Conservation (phyloP, 2,113 vertebrate species). For the Planiliza haematocheilus region DNA sequence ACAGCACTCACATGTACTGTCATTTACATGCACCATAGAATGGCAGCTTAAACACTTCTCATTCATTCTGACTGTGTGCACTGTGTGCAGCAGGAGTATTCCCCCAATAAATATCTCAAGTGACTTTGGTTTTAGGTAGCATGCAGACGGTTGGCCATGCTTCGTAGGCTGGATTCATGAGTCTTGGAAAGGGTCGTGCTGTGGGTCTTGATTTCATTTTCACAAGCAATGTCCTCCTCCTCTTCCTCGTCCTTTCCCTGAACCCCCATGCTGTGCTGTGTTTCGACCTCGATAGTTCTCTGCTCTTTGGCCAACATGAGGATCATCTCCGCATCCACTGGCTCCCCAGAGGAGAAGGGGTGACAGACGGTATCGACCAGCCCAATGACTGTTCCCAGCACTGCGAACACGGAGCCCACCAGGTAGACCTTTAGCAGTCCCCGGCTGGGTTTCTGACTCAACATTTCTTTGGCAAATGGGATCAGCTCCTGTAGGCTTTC, state of each 20-base stretch:
- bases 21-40: background rate
- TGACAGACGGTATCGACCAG: slow-evolving; percentile 87
- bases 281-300: background rate
- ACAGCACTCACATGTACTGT: too few species aligned
- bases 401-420: slow-evolving; percentile 86
- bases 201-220: slow-evolving; percentile 24
- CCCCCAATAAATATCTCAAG: slow-evolving; percentile 29
- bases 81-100: slow-evolving; percentile 11
- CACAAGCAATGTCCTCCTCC: background rate
- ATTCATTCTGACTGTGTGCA: background rate
- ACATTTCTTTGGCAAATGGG: slow-evolving; percentile 87
- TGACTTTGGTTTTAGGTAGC: slow-evolving; percentile 79
- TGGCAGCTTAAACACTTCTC: background rate
- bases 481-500: slow-evolving; percentile 87
- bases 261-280: slow-evolving; percentile 9
- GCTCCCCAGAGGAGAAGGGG: slow-evolving; percentile 79
- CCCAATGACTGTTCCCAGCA: slow-evolving; percentile 86
- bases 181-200: background rate
- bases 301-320: slow-evolving; percentile 21
- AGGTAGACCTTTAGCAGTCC: slow-evolving; percentile 89
- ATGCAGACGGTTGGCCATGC: slow-evolving; percentile 79
- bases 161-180: slow-evolving; percentile 53
- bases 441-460: slow-evolving; percentile 85
- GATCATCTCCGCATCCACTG: slow-evolving; percentile 68
- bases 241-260: background rate